A percentile compares a stretch with the other conserved stretches of the same genome.
phyloP scores from a whole-genome alignment of 2,888 invertebrate genomes.

The Prosopocoilus inquinatus region DNA sequence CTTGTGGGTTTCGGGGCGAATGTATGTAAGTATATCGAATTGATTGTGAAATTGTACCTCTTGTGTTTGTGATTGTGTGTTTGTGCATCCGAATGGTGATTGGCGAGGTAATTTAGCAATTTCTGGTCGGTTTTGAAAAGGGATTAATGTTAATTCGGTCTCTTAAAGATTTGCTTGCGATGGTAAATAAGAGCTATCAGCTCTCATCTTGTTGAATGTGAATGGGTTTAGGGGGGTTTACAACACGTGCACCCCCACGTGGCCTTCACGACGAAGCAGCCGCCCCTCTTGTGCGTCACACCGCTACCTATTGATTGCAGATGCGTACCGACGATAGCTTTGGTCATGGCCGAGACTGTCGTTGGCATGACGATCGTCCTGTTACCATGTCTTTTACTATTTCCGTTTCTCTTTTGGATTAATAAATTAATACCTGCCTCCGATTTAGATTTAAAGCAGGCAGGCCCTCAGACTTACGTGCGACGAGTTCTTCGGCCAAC shows the following conservation, averaged over 20 bases:
- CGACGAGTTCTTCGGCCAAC: too few species aligned
- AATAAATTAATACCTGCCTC: not conserved
- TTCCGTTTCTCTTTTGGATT: constrained; percentile 26
- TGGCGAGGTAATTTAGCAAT: too few species aligned
- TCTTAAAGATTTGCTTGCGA: not conserved
- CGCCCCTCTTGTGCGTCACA: constrained; percentile 48
- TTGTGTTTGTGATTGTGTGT: not conserved
- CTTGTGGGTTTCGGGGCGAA: not conserved
- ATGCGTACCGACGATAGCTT: constrained; percentile 40
- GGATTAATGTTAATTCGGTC: constrained; percentile 1
- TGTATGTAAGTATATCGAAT: not conserved
- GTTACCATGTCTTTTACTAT: constrained; percentile 35
- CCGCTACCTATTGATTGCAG: constrained; percentile 45
- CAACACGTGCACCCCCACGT: constrained; percentile 48
- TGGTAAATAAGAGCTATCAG: constrained; percentile 11
- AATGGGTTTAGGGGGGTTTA: constrained; percentile 41
- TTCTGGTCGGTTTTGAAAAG: not conserved
- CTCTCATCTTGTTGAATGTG: constrained; percentile 28
- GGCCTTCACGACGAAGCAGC: constrained; percentile 42
- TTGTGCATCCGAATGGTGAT: not conserved
- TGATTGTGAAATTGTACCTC: not conserved
- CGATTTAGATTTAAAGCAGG: too few species aligned
- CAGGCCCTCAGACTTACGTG: too few species aligned
- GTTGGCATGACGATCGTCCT: constrained; percentile 41
- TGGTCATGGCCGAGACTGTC: constrained; percentile 42